Conservation (phyloP, 1,140 invertebrate genomes). For the Caenorhabditis tropicalis region DNA sequence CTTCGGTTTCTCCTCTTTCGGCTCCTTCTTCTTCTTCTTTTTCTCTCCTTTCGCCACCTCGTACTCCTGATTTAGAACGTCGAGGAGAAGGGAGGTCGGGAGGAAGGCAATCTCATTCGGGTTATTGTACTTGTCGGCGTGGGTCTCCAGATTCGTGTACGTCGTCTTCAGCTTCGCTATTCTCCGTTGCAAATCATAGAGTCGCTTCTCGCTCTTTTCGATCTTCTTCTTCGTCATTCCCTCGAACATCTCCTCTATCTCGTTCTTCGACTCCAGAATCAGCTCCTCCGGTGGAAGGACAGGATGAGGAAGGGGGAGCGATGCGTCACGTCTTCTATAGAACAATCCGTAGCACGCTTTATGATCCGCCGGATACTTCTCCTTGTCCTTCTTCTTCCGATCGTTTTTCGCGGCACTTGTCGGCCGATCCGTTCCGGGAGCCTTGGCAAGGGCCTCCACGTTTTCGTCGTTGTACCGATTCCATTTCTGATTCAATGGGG, state of each 20-base stretch:
- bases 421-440: conserved; percentile 34
- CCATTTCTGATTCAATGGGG: conserved; percentile 64
- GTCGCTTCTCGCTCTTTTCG: conserved; percentile 16
- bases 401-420: background rate
- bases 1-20: background rate
- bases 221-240: conserved; percentile 26
- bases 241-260: conserved; percentile 28
- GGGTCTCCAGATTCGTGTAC: conserved; percentile 53
- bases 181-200: conserved; percentile 23
- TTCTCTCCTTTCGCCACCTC: background rate
- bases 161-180: conserved; percentile 44
- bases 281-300: background rate
- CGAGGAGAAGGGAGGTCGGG: conserved; percentile 57
- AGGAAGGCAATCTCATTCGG: conserved; percentile 61
- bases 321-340: conserved; percentile 49
- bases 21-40: conserved; percentile 20
- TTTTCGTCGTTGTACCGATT: conserved; percentile 69
- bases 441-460: conserved; percentile 22
- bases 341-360: conserved; percentile 67
- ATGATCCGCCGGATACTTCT: conserved; percentile 58
- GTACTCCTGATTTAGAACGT: conserved; percentile 54
- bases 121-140: conserved; percentile 7
- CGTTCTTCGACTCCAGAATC: background rate
- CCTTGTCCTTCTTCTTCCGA: conserved; percentile 55
- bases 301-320: background rate